Evolutionary conservation across 2,113 vertebrate species (phyloP).

Genomic region (Cairina moschata): DNA sequence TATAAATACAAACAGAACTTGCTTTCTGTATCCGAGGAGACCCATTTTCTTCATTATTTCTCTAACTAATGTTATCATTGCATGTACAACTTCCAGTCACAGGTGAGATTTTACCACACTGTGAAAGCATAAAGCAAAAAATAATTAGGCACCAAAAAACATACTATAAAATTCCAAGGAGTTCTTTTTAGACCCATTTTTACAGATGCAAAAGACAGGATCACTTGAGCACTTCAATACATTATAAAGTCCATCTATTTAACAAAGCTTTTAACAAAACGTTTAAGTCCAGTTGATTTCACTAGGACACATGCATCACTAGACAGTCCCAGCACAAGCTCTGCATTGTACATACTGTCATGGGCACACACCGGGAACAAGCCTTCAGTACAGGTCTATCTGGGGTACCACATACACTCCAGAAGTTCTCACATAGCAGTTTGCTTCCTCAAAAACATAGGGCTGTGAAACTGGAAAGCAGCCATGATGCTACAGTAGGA

Average conservation of each 20-base stretch:
- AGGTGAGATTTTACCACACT: not conserved
- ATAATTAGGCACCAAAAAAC: not conserved
- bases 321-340: not conserved
- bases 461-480: not conserved
- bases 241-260: not conserved
- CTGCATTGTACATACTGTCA: not conserved
- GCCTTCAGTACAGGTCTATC: accelerated
- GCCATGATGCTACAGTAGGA: not conserved
- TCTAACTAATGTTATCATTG: not conserved
- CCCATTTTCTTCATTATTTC: not conserved
- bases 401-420: not conserved
- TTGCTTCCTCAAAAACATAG: not conserved
- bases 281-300: not conserved
- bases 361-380: accelerated
- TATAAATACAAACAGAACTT: not conserved
- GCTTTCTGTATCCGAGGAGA: not conserved
- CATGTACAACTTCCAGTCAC: not conserved
- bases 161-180: not conserved
- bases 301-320: accelerated
- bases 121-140: not conserved
- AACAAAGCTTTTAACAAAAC: not conserved
- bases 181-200: not conserved
- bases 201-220: not conserved
- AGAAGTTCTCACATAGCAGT: not conserved
- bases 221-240: not conserved